phyloP scores from a whole-genome alignment of 2,113 vertebrate genomes.

The Condylura cristata region DNA sequence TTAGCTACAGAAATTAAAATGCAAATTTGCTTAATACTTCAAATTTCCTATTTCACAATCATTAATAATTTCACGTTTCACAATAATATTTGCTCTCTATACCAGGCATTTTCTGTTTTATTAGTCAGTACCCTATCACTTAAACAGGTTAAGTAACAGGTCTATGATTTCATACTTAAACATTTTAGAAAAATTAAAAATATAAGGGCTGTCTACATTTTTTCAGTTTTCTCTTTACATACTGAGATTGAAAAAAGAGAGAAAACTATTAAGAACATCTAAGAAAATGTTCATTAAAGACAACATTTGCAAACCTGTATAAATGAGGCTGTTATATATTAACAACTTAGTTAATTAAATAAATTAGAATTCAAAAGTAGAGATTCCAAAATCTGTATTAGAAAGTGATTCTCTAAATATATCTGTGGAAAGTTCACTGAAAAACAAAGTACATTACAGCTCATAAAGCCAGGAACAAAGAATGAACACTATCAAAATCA shows the following conservation, averaged over 20 bases:
- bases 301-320: not conserved
- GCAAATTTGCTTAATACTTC: not conserved
- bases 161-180: not conserved
- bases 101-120: not conserved
- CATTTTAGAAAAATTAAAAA: slow-evolving; percentile 1
- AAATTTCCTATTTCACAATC: slow-evolving; percentile 12
- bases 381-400: not conserved
- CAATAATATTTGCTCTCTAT: not conserved
- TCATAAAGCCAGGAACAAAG: not conserved
- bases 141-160: not conserved
- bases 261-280: too few species aligned
- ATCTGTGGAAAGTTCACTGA: not conserved
- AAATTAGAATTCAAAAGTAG: not conserved
- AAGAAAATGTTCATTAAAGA: too few species aligned
- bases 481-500: not conserved
- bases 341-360: not conserved
- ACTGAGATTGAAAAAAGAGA: not conserved
- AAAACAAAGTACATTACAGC: not conserved
- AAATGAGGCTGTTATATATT: not conserved
- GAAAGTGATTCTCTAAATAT: not conserved
- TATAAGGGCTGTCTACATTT: not conserved
- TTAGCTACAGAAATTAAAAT: not conserved
- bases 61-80: not conserved
- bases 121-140: not conserved
- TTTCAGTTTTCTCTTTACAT: not conserved